Conservation (phyloP, 2,797 vertebrate genomes). For the Pipistrellus nathusii region DNA sequence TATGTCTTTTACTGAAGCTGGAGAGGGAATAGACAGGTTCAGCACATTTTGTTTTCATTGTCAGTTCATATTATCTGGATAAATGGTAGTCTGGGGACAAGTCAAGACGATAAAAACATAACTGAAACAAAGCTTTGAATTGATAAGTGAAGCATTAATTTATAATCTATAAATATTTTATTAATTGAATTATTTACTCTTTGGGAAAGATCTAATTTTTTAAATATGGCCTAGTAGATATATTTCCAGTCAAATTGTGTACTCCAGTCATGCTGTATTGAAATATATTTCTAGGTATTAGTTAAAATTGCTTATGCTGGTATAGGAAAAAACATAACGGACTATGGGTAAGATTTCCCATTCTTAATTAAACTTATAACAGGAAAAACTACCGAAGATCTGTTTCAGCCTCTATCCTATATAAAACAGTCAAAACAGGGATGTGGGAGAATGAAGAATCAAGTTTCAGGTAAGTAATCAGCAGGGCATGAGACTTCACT, state of each 20-base stretch:
- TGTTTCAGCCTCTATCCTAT: conserved; percentile 93
- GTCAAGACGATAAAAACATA: conserved; percentile 37
- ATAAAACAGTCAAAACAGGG: conserved; percentile 94
- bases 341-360: conserved; percentile 92
- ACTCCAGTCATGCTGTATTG: conserved; percentile 79
- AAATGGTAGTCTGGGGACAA: conserved; percentile 60
- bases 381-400: conserved; percentile 94
- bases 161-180: conserved; percentile 70
- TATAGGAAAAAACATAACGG: conserved; percentile 89
- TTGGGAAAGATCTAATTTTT: conserved; percentile 70
- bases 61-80: conserved; percentile 57
- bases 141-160: conserved; percentile 46
- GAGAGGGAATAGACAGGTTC: background rate
- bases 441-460: conserved; percentile 92
- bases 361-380: conserved; percentile 93
- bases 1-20: conserved; percentile 80
- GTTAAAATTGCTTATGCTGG: conserved; percentile 88
- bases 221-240: conserved; percentile 72
- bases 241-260: conserved; percentile 84
- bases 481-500: conserved; percentile 87
- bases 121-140: conserved; percentile 40
- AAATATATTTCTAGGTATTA: conserved; percentile 82
- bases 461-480: conserved; percentile 90
- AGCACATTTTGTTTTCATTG: conserved; percentile 43
- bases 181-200: conserved; percentile 70